Evolutionary conservation across 2,888 invertebrate genomes (phyloP).

Genomic region (Trachelus iudaicus): DNA sequence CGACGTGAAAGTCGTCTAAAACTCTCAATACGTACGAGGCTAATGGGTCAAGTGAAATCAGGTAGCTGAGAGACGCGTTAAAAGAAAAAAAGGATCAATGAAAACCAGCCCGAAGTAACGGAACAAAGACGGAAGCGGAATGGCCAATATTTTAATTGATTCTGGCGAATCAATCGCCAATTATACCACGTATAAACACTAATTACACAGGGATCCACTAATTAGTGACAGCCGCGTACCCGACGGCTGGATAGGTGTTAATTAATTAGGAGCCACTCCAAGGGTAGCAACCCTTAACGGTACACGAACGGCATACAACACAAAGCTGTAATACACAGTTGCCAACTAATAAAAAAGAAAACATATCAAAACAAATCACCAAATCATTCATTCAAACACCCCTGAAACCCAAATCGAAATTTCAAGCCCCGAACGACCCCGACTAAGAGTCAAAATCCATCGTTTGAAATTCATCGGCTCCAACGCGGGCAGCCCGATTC

Average conservation of each 20-base stretch:
- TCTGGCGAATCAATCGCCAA: slow-evolving; percentile 45
- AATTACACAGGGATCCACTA: slow-evolving; percentile 61
- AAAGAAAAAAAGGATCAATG: background rate
- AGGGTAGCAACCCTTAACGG: background rate
- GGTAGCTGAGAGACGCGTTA: background rate
- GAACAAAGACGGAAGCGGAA: slow-evolving; percentile 15
- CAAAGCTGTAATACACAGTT: background rate
- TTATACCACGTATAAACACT: slow-evolving; percentile 56
- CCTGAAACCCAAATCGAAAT: background rate
- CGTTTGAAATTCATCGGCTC: background rate
- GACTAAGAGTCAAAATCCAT: background rate
- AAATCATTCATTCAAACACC: background rate
- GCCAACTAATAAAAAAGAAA: background rate
- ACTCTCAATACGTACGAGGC: background rate
- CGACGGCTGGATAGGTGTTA: slow-evolving; percentile 55
- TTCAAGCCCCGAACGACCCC: background rate
- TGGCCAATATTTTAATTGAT: slow-evolving; percentile 49
- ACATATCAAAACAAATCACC: background rate
- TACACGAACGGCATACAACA: background rate
- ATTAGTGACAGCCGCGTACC: slow-evolving; percentile 52
- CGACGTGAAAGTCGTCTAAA: background rate
- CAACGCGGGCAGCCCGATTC: background rate
- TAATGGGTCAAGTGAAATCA: background rate
- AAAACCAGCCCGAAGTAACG: background rate
- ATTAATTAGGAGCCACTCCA: slow-evolving; percentile 63